Evolutionary conservation across 2,113 vertebrate genomes (phyloP), one percentile per base, ranked within the genome.

Genomic region (Rynchops niger): DNA sequence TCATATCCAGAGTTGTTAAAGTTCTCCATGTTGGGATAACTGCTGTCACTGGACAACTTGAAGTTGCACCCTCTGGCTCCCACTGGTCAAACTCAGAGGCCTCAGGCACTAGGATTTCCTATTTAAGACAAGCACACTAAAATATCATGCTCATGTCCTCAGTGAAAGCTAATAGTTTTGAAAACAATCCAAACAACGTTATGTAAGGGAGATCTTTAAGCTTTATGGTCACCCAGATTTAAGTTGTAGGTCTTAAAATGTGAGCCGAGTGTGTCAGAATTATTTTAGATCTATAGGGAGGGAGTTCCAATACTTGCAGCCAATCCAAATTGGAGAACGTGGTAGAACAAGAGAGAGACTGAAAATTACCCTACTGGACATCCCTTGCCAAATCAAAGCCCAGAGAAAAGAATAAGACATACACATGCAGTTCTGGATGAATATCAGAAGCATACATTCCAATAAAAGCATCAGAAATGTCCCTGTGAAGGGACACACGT

Each of bases 1-100:
- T 99, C 99, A 99, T 99, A 98, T 99, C 99, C 87, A 99, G 97
- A 6, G 99, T 99, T 32, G 99, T 99, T 96, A 99, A 97, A 30
- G 98, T 98, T 89, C 95, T 98, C 99, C 99, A 99, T 1, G 98
- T 98, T 11, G 99, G 99, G 71, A 99, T 99, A 82, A 99, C 79
- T 4, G 99, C 99, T 2, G 99, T 99, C 90, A 99, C 99, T 1
- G 99, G 98, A 95, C 98, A 98, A 72, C 93, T 98, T 5, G 98
- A 97, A 88, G 98, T 92, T 34, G 95, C 92, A 66, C 98, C 99
- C 97, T 99, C 99, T 23, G 99, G 98, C 87, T 99, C 99, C 99
- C 99, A 99, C 56, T 99, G 99, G 19, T 99, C 99, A 97, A 99
- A 99, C 96, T 99, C 99, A 1, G 98, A 98, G 12, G 98, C 99